Evolutionary conservation across 1,140 invertebrate genomes (phyloP).

Genomic region (Diuraphis noxia): DNA sequence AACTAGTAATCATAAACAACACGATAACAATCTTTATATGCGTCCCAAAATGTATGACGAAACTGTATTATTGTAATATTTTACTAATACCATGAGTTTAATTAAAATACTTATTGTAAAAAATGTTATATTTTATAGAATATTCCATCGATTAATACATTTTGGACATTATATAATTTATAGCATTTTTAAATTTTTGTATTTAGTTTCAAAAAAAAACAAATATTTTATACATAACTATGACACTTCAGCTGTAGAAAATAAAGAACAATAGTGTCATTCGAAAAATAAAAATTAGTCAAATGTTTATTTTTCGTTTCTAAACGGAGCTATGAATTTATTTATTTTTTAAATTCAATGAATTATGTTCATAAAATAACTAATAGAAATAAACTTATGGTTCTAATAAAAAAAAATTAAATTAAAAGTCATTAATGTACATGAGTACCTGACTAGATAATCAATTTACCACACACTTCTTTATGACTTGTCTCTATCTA

Average conservation of each 20-base stretch:
- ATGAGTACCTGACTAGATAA: neutral
- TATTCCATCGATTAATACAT: neutral
- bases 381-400: neutral
- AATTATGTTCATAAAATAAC: neutral
- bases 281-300: neutral
- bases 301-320: too few species aligned
- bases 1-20: neutral
- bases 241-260: neutral
- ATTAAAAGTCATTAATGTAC: neutral
- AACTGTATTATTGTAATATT: neutral
- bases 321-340: too few species aligned
- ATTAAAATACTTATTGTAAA: neutral
- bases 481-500: neutral
- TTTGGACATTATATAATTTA: neutral
- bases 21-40: neutral
- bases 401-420: neutral
- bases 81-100: neutral
- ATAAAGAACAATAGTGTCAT: neutral
- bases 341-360: neutral
- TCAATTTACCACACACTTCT: neutral
- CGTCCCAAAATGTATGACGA: neutral
- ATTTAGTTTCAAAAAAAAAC: neutral
- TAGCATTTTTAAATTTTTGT: neutral
- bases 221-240: neutral
- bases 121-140: neutral